These are phyloP conservation scores for Melanerpes aurifrons DNA, from an alignment of 2,113 vertebrate species.

Conservation along the genomic window DNA sequence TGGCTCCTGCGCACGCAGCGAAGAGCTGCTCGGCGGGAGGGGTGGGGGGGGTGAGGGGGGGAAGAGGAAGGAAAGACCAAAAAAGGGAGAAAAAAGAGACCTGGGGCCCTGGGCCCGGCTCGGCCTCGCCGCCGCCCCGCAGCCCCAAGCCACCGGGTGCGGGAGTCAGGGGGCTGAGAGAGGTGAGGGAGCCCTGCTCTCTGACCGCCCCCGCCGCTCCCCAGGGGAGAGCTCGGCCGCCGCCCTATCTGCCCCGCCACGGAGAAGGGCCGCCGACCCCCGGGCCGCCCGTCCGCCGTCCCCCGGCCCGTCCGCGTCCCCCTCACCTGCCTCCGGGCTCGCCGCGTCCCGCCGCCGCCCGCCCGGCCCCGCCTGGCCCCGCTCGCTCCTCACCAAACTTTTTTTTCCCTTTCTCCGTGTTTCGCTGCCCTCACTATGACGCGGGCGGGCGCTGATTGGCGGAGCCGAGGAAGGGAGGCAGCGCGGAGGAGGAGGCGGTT, in stretches of 20 bases:
- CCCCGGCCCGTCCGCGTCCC: not conserved
- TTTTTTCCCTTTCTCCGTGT: constrained; percentile 64
- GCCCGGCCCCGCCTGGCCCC: not conserved
- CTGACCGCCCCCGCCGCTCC: not conserved
- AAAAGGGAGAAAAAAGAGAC: not conserved
- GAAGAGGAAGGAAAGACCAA: constrained; percentile 6
- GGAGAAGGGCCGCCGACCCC: not conserved
- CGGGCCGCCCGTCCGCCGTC: no score
- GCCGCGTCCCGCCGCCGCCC: not conserved
- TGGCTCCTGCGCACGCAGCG: constrained; percentile 52
- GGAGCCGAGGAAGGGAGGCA: not conserved
- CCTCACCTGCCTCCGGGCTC: constrained; percentile 2
- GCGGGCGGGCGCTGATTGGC: constrained; percentile 66
- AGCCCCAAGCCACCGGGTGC: not conserved
- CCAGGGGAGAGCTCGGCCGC: not conserved
- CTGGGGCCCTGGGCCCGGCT: not conserved
- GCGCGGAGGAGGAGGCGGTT: not conserved
- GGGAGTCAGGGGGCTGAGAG: not conserved
- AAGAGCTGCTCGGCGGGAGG: not conserved
- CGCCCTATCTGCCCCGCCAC: not conserved
- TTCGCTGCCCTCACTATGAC: constrained; percentile 57
- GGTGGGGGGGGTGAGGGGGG: not conserved
- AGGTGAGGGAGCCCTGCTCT: not conserved
- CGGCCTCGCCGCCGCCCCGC: not conserved
- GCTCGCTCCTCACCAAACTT: constrained; percentile 75